Evolutionary conservation across 1,140 invertebrate genomes (phyloP).

Genomic region (Amphibalanus amphitrite): DNA sequence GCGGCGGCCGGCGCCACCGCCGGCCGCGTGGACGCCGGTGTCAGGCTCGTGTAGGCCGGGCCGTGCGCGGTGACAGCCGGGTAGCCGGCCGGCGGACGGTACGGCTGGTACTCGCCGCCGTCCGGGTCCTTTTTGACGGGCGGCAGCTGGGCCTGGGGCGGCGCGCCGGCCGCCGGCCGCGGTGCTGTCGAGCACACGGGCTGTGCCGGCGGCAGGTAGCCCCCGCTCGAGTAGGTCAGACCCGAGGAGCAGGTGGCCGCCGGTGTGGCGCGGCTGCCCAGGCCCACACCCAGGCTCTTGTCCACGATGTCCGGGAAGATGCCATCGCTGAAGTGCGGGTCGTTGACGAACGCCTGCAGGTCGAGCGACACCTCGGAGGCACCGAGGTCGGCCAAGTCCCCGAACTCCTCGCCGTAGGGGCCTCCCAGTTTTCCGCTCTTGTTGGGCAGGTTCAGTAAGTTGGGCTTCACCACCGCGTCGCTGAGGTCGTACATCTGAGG

Average conservation of each 20-base stretch:
- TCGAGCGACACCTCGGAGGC: constrained; percentile 75
- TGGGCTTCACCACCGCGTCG: constrained; percentile 23
- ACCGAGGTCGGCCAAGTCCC: constrained; percentile 66
- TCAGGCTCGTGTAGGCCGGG: constrained; percentile 24
- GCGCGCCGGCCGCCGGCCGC: constrained; percentile 2
- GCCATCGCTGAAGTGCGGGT: constrained; percentile 66
- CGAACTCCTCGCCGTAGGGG: constrained; percentile 21
- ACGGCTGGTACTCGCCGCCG: constrained; percentile 4
- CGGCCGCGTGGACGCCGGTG: constrained; percentile 16
- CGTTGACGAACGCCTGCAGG: constrained; percentile 71
- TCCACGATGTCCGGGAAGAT: constrained; percentile 28
- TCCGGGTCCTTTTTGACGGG: constrained; percentile 12
- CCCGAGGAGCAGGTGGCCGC: constrained; percentile 17
- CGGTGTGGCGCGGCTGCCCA: constrained; percentile 19
- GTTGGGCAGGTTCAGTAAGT: constrained; percentile 13
- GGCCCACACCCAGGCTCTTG: constrained; percentile 14
- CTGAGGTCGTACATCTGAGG: constrained; percentile 25
- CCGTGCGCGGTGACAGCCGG: constrained; percentile 22
- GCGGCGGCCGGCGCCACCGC: constrained; percentile 17
- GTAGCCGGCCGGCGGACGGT: constrained; percentile 22
- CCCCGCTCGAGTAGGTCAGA: constrained; percentile 12
- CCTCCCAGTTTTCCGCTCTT: constrained; percentile 20
- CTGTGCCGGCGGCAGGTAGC: constrained; percentile 3
- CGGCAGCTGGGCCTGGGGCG: background rate
- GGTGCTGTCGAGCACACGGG: background rate